Evolutionary conservation across 2,888 invertebrate species (phyloP).

Genomic region (Cacoxenus indagator): DNA sequence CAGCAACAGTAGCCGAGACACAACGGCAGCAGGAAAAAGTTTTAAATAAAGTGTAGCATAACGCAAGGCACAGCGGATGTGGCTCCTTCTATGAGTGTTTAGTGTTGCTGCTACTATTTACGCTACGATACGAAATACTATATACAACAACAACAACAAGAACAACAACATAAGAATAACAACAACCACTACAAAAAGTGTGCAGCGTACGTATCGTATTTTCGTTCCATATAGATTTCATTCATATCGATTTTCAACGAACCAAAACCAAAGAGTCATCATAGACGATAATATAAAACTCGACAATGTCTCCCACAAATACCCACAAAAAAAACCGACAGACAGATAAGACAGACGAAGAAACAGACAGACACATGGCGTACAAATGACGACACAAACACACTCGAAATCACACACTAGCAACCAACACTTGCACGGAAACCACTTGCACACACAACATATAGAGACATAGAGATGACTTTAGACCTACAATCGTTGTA

Average conservation of each 20-base stretch:
- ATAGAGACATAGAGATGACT: not conserved
- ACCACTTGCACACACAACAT: not conserved
- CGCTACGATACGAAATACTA: not conserved
- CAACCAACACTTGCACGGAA: no score
- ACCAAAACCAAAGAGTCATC: constrained; percentile 31
- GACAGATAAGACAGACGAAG: constrained; percentile 24
- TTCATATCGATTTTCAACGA: constrained; percentile 62
- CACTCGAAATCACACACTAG: constrained; percentile 8
- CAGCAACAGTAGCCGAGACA: not conserved
- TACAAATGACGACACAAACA: constrained; percentile 2
- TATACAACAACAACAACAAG: not conserved
- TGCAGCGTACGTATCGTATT: constrained; percentile 36
- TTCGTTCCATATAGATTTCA: constrained; percentile 45
- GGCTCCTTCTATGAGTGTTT: not conserved
- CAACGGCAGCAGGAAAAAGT: not conserved
- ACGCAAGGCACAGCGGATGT: not conserved
- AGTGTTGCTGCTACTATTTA: not conserved
- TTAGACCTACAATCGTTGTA: not conserved
- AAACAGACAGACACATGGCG: no score
- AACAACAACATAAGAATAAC: not conserved
- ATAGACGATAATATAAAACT: constrained; percentile 23
- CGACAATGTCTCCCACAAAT: constrained; percentile 10
- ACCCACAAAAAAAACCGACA: constrained; percentile 23
- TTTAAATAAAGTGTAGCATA: not conserved
- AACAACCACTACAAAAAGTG: not conserved